Base-by-base conservation (phyloP, 1,140 invertebrate species). In the Anagrus nilaparvatae region DNA sequence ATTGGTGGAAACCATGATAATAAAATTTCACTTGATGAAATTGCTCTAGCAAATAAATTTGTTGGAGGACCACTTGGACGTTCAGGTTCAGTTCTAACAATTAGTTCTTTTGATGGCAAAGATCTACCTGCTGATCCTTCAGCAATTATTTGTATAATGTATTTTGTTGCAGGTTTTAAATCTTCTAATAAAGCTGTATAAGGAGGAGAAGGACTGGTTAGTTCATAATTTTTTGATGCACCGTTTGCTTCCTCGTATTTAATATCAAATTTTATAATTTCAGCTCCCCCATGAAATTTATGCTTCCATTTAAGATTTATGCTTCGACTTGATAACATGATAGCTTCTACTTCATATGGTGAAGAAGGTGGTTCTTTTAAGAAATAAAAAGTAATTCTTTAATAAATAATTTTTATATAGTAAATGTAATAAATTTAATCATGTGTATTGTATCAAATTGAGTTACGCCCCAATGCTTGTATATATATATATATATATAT, bases 281-380 rank as follows among this genome's bases (percentile, higher is more conserved):
- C 77, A 25, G 73, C 77, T 0, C 82, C 69, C 47, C 80, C 78
- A 37, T 71, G 65, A 6, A 71, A 63, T 63, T 70, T 81, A 43
- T 81, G 79, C 56, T 85, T 68, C 85, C 85, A 81, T 67, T 83
- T 80, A 39, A 87, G 57, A 59, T 82, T 76, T 7, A 85, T 76
- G 21, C 75, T 77, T 12, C 81, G 70, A 53, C 83, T 85, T 20
- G 73, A 75, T 2, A 79, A 70, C 69, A 81, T 78, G 3, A 77
- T 71, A 16, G 82, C 74, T 55, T 82, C 78, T 24, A 86, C 52
- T 29, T 76, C 71, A 40, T 67, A 72, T 2, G 84, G 83, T 24
- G 79, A 73, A 52, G 79, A 73, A 2, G 84, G 84, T 9, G 79
- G 81, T 58, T 87, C 84, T 78, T n/a, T n/a, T n/a, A n/a, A n/a